Evolutionary conservation across 1,140 invertebrate genomes (phyloP).

Genomic region (Bombus affinis): DNA sequence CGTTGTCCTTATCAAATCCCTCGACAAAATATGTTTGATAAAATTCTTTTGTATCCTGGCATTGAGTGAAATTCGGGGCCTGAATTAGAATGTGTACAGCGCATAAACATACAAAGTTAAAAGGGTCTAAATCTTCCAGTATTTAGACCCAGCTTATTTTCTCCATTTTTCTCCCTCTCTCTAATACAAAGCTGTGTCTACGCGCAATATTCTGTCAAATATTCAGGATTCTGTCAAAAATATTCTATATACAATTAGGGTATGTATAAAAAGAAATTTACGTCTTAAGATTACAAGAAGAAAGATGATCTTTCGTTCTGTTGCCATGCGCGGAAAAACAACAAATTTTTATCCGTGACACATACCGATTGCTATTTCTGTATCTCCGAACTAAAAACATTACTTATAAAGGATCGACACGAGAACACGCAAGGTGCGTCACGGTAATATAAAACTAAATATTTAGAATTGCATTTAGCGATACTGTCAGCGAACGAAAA

Average conservation of each 20-base stretch:
- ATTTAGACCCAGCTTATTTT: slow-evolving; percentile 46
- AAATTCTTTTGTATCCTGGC: slow-evolving; percentile 42
- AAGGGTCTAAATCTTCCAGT: slow-evolving; percentile 21
- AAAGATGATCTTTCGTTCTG: background rate
- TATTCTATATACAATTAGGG: slow-evolving; percentile 62
- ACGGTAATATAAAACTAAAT: slow-evolving; percentile 4
- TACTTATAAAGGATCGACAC: background rate
- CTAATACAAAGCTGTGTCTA: slow-evolving; percentile 62
- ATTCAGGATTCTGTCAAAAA: slow-evolving; percentile 63
- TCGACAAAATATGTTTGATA: slow-evolving; percentile 61
- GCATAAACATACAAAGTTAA: slow-evolving; percentile 74
- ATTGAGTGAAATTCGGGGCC: slow-evolving; percentile 51
- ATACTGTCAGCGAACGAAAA: background rate
- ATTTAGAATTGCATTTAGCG: slow-evolving; percentile 19
- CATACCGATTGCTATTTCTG: background rate
- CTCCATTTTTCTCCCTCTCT: slow-evolving; percentile 9
- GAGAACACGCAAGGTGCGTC: background rate
- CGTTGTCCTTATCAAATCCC: slow-evolving; percentile 43
- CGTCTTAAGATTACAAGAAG: slow-evolving; percentile 40
- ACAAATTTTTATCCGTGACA: slow-evolving; percentile 15
- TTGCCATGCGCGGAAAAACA: slow-evolving; percentile 8
- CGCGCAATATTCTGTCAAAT: slow-evolving; percentile 22
- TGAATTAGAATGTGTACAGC: slow-evolving; percentile 62
- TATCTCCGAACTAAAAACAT: slow-evolving; percentile 11
- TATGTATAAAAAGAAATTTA: slow-evolving; percentile 43